Evolutionary conservation across 2,888 invertebrate genomes (phyloP).

Genomic region (Corythucha ciliata): DNA sequence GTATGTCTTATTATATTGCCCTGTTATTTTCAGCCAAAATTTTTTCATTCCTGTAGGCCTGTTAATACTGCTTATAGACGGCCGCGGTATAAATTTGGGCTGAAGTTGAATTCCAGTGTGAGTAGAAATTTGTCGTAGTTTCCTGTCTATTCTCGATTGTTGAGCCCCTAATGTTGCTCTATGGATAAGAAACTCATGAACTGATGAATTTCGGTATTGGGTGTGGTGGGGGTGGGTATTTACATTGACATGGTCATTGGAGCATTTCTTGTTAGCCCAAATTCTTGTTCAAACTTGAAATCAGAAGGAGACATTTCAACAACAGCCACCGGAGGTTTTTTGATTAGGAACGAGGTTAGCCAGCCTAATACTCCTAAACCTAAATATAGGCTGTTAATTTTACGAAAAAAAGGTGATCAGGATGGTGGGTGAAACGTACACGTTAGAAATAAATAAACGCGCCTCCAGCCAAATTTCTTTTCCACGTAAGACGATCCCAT

Average conservation of each 20-base stretch:
- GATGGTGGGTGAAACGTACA: slow-evolving; percentile 9
- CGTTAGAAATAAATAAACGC: slow-evolving; percentile 4
- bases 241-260: slow-evolving; percentile 15
- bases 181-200: too few species aligned
- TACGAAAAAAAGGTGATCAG: too few species aligned
- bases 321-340: slow-evolving; percentile 16
- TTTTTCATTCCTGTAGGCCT: too few species aligned
- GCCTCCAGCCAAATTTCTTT: not conserved
- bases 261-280: not conserved
- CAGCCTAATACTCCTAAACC: too few species aligned
- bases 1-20: too few species aligned
- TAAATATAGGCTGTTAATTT: too few species aligned
- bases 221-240: too few species aligned
- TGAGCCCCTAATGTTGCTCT: too few species aligned
- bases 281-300: not conserved
- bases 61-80: not conserved
- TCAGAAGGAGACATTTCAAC: slow-evolving; percentile 8
- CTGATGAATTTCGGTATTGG: too few species aligned
- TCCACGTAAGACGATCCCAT: not conserved
- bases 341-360: slow-evolving; percentile 8
- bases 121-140: slow-evolving; percentile 6
- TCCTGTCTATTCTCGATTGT: slow-evolving; percentile 3
- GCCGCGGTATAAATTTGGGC: not conserved
- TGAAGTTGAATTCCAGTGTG: slow-evolving; percentile 3
- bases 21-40: too few species aligned